Evolutionary conservation across 2,888 invertebrate genomes (phyloP), one percentile per base, ranked within the genome.

Genomic region (Ophonus ardosiacus): DNA sequence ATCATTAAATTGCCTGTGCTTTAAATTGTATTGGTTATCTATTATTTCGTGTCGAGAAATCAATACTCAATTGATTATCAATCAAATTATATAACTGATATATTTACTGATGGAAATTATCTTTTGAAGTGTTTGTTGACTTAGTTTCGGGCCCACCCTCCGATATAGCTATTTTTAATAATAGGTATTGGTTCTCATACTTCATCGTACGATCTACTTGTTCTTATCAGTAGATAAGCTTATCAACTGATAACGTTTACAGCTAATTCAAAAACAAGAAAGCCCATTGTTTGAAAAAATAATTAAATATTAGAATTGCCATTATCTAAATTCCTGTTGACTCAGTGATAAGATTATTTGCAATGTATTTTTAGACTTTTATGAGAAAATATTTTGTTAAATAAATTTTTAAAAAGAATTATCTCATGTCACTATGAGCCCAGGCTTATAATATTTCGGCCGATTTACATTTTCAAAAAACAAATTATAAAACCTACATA

Each of bases 221-320:
- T 59, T 3, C n/a, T 59, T 59, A 59, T 59, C 59, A 59, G 59
- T 59, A 18, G 59, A 59, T 59, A 59, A 17, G 8, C 17, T 59
- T 59, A 59, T 59, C 59, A 4, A 59, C 59, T 59, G 59, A 59
- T 59, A 59, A 59, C 13, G 59, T 18, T 59, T 7, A 59, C 59
- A 18, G 59, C 59, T 59, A 59, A 59, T 17, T 59, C 18, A 63
- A 63, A 63, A 63, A 63, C 63, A 63, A 21, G 63, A 18, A 21
- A 63, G 21, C 5, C 59, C 21, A 63, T 63, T 63, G 63, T 63
- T 63, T 18, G 24, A 63, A 63, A 63, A 63, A 63, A 21, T 63
- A 63, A 63, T 63, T 63, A 63, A 63, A 63, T 24, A 63, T 63
- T 63, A 63, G 63, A 63, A 63, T 63, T 63, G 10, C 21, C 21